Conservation (phyloP, 2,113 vertebrate species). For the mouse (Mus musculus) region DNA sequence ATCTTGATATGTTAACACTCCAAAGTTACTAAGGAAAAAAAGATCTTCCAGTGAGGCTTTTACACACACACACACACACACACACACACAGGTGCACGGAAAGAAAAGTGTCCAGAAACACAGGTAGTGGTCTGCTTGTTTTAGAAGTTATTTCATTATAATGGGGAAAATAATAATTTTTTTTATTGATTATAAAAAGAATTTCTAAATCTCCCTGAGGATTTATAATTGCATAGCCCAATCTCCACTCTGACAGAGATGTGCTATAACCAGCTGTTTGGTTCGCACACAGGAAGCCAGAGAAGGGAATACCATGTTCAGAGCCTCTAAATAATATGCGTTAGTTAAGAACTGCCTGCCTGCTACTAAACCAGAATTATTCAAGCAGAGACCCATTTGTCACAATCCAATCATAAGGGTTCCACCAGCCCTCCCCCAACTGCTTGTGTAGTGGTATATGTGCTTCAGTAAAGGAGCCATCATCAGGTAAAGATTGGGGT, state of each 20-base stretch:
- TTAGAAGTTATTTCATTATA: slow-evolving; percentile 46
- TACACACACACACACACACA: not conserved
- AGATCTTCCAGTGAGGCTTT: slow-evolving; percentile 22
- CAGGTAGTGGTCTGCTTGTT: not conserved
- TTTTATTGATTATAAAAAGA: slow-evolving; percentile 25
- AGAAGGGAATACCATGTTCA: slow-evolving; percentile 50
- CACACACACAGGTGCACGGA: too few species aligned
- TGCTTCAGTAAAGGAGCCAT: slow-evolving; percentile 76
- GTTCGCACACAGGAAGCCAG: slow-evolving; percentile 65
- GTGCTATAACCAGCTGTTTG: slow-evolving; percentile 49
- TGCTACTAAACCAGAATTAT: slow-evolving; percentile 75
- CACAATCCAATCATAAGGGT: slow-evolving; percentile 77
- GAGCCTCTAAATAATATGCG: slow-evolving; percentile 67
- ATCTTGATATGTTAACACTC: slow-evolving; percentile 38
- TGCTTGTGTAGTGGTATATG: slow-evolving; percentile 64
- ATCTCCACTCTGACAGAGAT: slow-evolving; percentile 37
- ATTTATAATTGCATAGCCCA: slow-evolving; percentile 9
- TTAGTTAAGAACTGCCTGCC: slow-evolving; percentile 75
- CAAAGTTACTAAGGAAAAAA: slow-evolving; percentile 41
- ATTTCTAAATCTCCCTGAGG: not conserved
- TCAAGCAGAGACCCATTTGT: slow-evolving; percentile 75
- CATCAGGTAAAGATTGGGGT: slow-evolving; percentile 75
- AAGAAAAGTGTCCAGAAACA: slow-evolving; percentile 44
- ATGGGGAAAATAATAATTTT: not conserved
- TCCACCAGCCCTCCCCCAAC: slow-evolving; percentile 69